These are phyloP conservation scores for Tyria jacobaeae DNA, from an alignment of 2,888 invertebrate genomes.

Conservation along the genomic window DNA sequence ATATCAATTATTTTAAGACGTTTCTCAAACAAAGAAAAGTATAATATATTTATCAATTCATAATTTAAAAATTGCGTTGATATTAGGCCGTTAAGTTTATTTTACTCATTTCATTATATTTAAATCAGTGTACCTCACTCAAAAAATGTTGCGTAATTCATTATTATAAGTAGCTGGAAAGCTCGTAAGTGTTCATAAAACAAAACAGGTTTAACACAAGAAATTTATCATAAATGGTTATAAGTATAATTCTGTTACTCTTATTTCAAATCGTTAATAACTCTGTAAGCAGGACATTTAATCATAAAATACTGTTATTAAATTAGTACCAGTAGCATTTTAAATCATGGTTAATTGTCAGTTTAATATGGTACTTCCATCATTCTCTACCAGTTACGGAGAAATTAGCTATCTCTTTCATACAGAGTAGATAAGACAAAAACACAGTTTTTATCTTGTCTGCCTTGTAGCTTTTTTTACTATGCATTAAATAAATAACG, in stretches of 20 bases:
- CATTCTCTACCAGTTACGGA: neutral
- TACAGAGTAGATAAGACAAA: slow-evolving; percentile 1
- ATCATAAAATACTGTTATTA: slow-evolving; percentile 3
- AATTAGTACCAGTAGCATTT: neutral
- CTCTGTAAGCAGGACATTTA: neutral
- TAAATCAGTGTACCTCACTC: neutral
- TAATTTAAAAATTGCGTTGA: neutral
- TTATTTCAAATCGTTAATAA: neutral
- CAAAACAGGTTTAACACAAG: neutral
- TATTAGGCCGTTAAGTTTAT: slow-evolving; percentile 9
- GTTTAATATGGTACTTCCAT: neutral
- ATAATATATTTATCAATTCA: slow-evolving; percentile 4
- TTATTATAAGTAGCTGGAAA: too few relatives aligned
- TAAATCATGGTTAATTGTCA: neutral
- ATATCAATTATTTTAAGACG: slow-evolving; percentile 62
- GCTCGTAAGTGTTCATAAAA: neutral
- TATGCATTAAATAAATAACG: neutral
- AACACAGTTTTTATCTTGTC: neutral
- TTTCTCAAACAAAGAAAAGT: slow-evolving; percentile 39
- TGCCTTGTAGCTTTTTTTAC: neutral
- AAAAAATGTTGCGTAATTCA: too few relatives aligned
- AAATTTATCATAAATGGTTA: neutral
- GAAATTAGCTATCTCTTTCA: neutral
- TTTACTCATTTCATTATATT: neutral
- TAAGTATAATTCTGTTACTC: neutral